Percentiles rank a stretch among this genome's conserved stretches.
phyloP scores from a whole-genome alignment of 2,888 invertebrate species.

The Blomia tropicalis region DNA sequence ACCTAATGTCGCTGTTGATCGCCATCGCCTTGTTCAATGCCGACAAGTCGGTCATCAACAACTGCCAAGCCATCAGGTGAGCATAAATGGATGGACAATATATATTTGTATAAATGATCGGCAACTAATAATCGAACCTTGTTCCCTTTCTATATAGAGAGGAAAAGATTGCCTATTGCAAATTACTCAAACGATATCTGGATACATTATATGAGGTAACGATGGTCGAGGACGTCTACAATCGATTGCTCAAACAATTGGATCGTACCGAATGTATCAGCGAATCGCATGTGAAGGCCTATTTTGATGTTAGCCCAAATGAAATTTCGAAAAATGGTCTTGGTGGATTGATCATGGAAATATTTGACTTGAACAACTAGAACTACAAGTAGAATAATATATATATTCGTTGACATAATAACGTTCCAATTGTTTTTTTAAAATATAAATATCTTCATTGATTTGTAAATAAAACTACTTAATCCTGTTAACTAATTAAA shows the following conservation, averaged over 20 bases:
- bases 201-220: constrained; percentile 25
- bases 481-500: not conserved
- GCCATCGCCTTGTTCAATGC: constrained; percentile 82
- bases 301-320: constrained; percentile 71
- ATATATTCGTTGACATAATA: not conserved
- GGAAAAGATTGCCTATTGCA: constrained; percentile 28
- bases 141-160: constrained; percentile 17
- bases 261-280: constrained; percentile 70
- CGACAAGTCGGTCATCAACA: constrained; percentile 57
- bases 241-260: constrained; percentile 75
- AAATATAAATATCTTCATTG: too few species aligned
- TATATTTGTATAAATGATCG: not conserved
- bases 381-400: not conserved
- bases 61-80: constrained; percentile 57
- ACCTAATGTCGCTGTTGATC: constrained; percentile 72
- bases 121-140: not conserved
- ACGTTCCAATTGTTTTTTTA: not conserved
- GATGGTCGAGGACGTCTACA: constrained; percentile 42
- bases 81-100: not conserved
- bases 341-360: constrained; percentile 81
- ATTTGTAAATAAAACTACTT: constrained; percentile 11
- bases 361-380: constrained; percentile 65
- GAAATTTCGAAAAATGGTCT: constrained; percentile 46
- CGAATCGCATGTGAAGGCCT: constrained; percentile 76
- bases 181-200: constrained; percentile 27